phyloP scores from a whole-genome alignment of 2,113 vertebrate species.

The Neolamprologus tretocephalus region DNA sequence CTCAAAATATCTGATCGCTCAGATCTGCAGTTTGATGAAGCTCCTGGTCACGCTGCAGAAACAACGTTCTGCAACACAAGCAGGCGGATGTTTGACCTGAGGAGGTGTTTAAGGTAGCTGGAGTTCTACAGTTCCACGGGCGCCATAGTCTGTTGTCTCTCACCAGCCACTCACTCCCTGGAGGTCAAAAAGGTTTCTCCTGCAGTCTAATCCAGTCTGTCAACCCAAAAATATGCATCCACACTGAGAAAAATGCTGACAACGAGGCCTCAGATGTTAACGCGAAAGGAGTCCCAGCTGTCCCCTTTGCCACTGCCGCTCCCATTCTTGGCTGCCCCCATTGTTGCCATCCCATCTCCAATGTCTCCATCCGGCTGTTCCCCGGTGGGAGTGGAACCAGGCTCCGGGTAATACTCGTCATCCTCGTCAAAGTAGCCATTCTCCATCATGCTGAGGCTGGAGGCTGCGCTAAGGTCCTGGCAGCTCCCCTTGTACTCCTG shows the following conservation, averaged over 20 bases:
- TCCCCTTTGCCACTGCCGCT: constrained; percentile 53
- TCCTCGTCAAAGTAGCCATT: constrained; percentile 96
- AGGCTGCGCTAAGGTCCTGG: constrained; percentile 81
- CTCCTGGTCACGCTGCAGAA: constrained; percentile 10
- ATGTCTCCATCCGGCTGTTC: constrained; percentile 55
- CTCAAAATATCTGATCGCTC: neutral
- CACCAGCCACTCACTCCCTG: neutral
- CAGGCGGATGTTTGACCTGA: constrained; percentile 15
- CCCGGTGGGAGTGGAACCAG: constrained; percentile 68
- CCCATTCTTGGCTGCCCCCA: constrained; percentile 45
- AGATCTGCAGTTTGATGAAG: neutral
- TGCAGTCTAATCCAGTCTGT: neutral
- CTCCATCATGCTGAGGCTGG: constrained; percentile 82
- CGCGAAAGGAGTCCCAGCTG: constrained; percentile 79
- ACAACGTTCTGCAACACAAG: constrained; percentile 24
- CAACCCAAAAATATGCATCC: neutral
- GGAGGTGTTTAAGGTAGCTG: neutral
- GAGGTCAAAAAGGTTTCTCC: neutral
- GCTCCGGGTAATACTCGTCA: constrained; percentile 84
- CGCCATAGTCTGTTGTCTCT: neutral
- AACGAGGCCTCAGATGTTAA: constrained; percentile 60
- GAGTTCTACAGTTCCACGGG: neutral
- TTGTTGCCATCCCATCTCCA: constrained; percentile 14
- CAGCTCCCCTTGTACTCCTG: constrained; percentile 98
- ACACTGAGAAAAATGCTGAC: neutral